These are phyloP conservation scores for Halichoeres trimaculatus DNA, from an alignment of 2,113 vertebrate genomes.

Conservation along the genomic window DNA sequence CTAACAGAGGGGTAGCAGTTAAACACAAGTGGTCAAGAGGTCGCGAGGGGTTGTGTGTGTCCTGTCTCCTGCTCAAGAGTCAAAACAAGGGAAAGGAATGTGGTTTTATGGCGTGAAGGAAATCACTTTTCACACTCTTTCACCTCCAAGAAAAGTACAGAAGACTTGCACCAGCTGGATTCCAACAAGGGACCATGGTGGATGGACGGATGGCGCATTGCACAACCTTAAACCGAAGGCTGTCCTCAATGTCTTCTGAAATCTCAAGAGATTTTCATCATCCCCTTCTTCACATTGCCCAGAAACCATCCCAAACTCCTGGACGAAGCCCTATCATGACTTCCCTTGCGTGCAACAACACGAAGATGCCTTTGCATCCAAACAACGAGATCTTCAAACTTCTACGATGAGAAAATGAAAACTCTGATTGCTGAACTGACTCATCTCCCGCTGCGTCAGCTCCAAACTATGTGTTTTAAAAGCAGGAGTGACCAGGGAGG, in stretches of 20 bases:
- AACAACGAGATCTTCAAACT: constrained; percentile 5
- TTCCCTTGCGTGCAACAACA: constrained; percentile 29
- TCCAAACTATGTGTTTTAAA: constrained; percentile 45
- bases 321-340: constrained; percentile 22
- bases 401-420: too few relatives aligned
- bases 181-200: too few relatives aligned
- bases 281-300: constrained; percentile 30
- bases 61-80: constrained; percentile 9
- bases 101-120: background rate
- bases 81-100: constrained; percentile 53
- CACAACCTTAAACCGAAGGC: too few relatives aligned
- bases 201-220: too few relatives aligned
- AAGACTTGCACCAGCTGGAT: too few relatives aligned
- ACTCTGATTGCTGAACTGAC: too few relatives aligned
- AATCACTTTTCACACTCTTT: background rate
- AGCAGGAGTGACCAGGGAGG: constrained; percentile 42
- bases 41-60: constrained; percentile 19
- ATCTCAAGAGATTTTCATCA: too few relatives aligned
- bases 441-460: constrained; percentile 34
- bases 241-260: too few relatives aligned
- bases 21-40: constrained; percentile 53
- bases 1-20: constrained; percentile 35
- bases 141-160: background rate
- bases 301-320: constrained; percentile 26
- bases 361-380: background rate